Conservation (phyloP, 1,140 invertebrate species). For the Drosophila punjabiensis region DNA sequence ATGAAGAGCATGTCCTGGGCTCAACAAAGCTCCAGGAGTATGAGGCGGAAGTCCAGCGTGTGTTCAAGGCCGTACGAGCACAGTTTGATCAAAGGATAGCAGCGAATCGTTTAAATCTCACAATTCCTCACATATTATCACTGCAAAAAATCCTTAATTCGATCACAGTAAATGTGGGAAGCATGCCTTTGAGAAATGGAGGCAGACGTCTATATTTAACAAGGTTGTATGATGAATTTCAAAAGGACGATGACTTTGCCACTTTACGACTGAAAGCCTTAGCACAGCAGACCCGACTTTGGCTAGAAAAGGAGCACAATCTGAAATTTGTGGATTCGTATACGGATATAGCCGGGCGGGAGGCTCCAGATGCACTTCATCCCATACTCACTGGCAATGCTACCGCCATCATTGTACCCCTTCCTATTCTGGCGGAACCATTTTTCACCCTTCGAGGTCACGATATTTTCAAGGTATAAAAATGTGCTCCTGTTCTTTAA, state of each 20-base stretch:
- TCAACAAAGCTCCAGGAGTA: background rate
- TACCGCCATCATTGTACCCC: background rate
- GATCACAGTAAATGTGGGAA: background rate
- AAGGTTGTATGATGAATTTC: background rate
- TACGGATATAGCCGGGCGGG: background rate
- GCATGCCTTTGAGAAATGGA: background rate
- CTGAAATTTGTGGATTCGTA: background rate
- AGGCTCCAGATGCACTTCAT: background rate
- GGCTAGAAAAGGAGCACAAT: background rate
- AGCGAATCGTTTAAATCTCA: background rate
- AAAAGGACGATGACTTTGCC: background rate
- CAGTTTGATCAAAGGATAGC: background rate
- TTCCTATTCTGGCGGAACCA: background rate
- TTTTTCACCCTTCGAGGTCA: slow-evolving; percentile 2
- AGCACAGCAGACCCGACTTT: background rate
- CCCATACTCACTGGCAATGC: background rate
- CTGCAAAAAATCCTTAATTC: background rate
- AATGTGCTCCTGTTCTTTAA: background rate
- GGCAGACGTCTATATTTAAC: slow-evolving; percentile 6
- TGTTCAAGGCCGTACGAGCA: background rate
- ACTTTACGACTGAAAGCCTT: background rate
- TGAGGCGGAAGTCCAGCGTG: background rate
- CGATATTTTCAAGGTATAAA: slow-evolving; percentile 5
- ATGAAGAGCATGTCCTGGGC: background rate
- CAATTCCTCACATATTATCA: background rate